Evolutionary conservation across 2,888 invertebrate genomes (phyloP), one percentile per base, ranked within the genome.

Genomic region (Rhagonycha fulva): DNA sequence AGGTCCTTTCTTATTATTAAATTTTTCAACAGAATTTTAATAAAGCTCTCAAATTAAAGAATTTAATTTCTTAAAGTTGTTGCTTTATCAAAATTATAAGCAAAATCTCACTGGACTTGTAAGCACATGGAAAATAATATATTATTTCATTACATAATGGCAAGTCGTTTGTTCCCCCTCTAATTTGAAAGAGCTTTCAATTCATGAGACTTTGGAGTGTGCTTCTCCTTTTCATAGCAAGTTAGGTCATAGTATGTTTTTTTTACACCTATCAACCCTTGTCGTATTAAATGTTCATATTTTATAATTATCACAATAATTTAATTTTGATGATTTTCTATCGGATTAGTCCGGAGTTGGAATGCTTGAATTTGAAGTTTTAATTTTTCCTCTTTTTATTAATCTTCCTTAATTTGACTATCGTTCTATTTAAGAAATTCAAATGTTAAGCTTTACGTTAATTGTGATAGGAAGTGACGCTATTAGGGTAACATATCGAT

Each of bases 161-260:
- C 68, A 72, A 72, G 63, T 66, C 63, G 63, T 66, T 73, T 70
- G 72, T 76, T 75, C 77, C 80, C 79, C 79, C 73, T 76, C 78
- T 79, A 80, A 80, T 80, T 80, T 80, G 79, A 74, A 76, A 80
- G 71, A 77, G 75, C 74, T 78, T 79, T 80, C 80, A 80, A 80
- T 80, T 80, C 80, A 80, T 80, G 30, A 68, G 67, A 71, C 47
- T 62, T 74, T 66, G 68, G 76, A 76, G 76, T 74, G 74, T 66
- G 71, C 71, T 76, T 74, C 74, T 68, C 74, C 73, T 68, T 76
- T 76, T 76, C 70, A 76, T 74, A 71, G 76, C 71, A 61, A 68
- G 71, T 66, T 71, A 62, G 74, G 71, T 74, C 76, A 74, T 74
- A 76, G 74, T 74, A 76, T 76, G 76, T 76, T 76, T 76, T 61